These are phyloP conservation scores for Patella caerulea DNA, from an alignment of 2,888 invertebrate species.

Conservation along the genomic window DNA sequence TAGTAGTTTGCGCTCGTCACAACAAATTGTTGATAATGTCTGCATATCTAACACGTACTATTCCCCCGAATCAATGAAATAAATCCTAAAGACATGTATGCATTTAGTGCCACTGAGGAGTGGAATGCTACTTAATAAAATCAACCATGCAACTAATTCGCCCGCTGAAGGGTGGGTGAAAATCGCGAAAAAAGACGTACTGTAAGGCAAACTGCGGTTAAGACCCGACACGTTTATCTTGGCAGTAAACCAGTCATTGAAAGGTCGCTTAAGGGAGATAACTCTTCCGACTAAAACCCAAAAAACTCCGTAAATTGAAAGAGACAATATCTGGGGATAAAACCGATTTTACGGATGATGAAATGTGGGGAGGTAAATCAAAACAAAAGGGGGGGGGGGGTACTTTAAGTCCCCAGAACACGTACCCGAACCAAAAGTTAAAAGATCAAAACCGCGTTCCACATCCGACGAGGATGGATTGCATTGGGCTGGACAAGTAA, in stretches of 20 bases:
- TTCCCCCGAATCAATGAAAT: not conserved
- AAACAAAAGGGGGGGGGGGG: not conserved
- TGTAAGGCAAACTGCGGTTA: not conserved
- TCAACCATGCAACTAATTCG: not conserved
- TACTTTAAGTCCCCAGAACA: not conserved
- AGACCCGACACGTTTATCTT: not conserved
- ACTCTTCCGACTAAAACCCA: not conserved
- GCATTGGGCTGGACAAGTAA: not conserved
- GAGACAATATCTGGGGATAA: too few species aligned
- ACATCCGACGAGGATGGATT: not conserved
- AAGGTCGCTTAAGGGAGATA: not conserved
- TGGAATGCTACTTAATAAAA: not conserved
- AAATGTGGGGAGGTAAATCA: not conserved
- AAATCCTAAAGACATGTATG: not conserved
- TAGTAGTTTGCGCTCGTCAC: too few species aligned
- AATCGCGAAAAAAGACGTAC: not conserved
- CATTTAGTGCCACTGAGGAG: not conserved
- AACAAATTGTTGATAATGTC: not conserved
- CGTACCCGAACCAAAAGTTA: not conserved
- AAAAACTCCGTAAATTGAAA: not conserved
- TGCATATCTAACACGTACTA: constrained; percentile 1
- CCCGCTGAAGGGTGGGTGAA: not conserved
- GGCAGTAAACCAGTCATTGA: not conserved
- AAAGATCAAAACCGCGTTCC: not conserved
- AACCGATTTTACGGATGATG: not conserved